A percentile compares a stretch with the other conserved stretches of the same genome.
Conservation (phyloP, 2,888 invertebrate genomes). For the Metopia argyrocephala region DNA sequence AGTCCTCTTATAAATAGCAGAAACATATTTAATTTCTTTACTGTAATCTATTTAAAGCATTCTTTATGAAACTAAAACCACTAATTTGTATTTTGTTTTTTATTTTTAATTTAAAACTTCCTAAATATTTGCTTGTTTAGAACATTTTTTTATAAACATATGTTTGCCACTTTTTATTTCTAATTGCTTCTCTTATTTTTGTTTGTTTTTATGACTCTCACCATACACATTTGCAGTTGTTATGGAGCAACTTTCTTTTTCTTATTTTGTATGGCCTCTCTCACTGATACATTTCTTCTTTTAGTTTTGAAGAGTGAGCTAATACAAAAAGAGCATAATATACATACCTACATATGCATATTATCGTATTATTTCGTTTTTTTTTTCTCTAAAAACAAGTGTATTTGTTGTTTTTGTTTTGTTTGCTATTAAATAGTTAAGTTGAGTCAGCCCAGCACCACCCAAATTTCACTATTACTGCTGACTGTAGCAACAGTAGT, state of each 20-base stretch:
- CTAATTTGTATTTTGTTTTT: too few relatives aligned
- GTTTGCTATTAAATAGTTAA: slow-evolving; percentile 27
- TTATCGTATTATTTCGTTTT: too few relatives aligned
- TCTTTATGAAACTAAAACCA: too few relatives aligned
- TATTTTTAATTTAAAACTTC: too few relatives aligned
- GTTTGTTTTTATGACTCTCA: not conserved
- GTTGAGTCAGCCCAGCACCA: slow-evolving; percentile 67
- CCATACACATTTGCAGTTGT: not conserved
- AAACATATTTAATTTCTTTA: too few relatives aligned
- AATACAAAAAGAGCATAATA: too few relatives aligned
- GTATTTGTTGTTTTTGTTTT: not conserved
- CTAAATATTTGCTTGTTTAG: too few relatives aligned
- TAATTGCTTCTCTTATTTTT: not conserved
- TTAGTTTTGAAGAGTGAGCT: not conserved
- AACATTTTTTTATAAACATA: not conserved
- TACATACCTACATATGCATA: too few relatives aligned
- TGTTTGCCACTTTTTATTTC: too few relatives aligned
- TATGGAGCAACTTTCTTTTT: not conserved
- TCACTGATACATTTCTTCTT: not conserved
- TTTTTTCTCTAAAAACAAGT: too few relatives aligned
- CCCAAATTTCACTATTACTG: slow-evolving; percentile 57
- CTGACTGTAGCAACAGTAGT: slow-evolving; percentile 49
- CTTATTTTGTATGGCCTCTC: not conserved
- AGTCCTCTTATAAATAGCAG: too few relatives aligned
- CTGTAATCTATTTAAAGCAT: too few relatives aligned